phyloP scores from a whole-genome alignment of 1,140 invertebrate genomes.

The Scaptomyza pallida region DNA sequence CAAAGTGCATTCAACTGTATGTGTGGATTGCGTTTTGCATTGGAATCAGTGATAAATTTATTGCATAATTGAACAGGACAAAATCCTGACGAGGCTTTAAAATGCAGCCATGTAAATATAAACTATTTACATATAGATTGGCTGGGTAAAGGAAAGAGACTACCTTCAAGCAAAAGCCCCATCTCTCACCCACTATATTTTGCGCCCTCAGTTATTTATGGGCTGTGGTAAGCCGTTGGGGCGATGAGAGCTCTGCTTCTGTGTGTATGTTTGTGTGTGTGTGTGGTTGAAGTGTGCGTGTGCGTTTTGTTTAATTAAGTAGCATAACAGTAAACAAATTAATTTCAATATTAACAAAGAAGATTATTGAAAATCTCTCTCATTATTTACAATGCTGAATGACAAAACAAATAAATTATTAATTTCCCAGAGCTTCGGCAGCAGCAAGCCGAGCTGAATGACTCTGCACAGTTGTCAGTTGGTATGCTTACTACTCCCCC shows the following conservation, averaged over 20 bases:
- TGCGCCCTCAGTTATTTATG: constrained; percentile 68
- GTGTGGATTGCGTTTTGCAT: constrained; percentile 37
- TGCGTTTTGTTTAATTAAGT: constrained; percentile 79
- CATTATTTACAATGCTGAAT: constrained; percentile 81
- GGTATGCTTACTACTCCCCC: background rate
- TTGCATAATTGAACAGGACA: constrained; percentile 78
- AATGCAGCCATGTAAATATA: constrained; percentile 59
- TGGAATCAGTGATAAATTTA: constrained; percentile 74
- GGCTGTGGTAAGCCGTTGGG: constrained; percentile 56
- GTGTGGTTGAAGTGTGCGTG: constrained; percentile 13
- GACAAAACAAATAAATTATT: constrained; percentile 83
- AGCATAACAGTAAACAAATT: constrained; percentile 82
- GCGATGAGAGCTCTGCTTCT: constrained; percentile 6
- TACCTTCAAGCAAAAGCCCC: constrained; percentile 25
- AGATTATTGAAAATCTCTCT: constrained; percentile 82
- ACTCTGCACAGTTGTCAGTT: constrained; percentile 56
- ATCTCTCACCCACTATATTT: background rate
- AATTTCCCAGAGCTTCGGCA: constrained; percentile 53
- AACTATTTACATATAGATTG: constrained; percentile 56
- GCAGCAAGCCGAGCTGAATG: constrained; percentile 53
- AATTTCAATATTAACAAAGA: constrained; percentile 83
- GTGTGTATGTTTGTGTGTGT: constrained; percentile 12
- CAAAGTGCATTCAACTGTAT: constrained; percentile 32
- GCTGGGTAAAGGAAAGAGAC: constrained; percentile 20
- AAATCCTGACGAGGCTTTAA: constrained; percentile 67